Conservation (phyloP, 2,113 vertebrate species). For the Albula glossodonta region DNA sequence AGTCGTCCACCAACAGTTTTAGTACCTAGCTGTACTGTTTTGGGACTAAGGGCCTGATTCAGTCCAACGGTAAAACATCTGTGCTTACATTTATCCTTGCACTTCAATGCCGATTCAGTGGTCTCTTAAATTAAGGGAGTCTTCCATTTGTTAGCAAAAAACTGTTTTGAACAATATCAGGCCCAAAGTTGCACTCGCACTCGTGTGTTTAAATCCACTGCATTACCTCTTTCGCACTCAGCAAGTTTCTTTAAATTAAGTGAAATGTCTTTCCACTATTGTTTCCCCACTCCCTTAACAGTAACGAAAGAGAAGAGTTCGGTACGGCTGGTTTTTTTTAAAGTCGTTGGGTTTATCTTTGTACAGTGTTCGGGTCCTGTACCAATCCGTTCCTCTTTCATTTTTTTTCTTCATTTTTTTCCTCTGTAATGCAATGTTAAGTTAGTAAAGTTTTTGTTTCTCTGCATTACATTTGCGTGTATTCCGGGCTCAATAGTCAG, state of each 20-base stretch:
- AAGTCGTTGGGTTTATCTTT: background rate
- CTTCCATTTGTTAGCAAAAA: background rate
- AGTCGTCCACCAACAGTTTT: constrained; percentile 72
- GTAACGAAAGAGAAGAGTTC: background rate
- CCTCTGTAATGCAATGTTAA: background rate
- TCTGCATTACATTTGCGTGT: background rate
- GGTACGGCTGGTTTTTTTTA: background rate
- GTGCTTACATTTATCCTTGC: background rate
- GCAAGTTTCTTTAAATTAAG: constrained; percentile 21
- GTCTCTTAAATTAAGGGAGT: background rate
- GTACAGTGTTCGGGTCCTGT: background rate
- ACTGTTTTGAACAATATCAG: background rate
- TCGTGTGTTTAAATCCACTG: constrained; percentile 6
- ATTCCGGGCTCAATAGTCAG: too few relatives aligned
- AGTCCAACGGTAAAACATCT: background rate
- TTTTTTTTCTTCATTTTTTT: background rate
- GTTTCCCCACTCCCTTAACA: background rate
- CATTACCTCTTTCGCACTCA: constrained; percentile 14
- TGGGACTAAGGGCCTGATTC: constrained; percentile 26
- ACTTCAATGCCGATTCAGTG: background rate
- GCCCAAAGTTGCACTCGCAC: background rate
- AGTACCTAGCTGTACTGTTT: constrained; percentile 69
- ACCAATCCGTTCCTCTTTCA: constrained; percentile 1
- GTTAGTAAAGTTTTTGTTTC: background rate
- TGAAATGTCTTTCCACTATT: constrained; percentile 19